These are phyloP conservation scores for Drosophila sechellia DNA, from an alignment of 1,140 invertebrate species.

Conservation along the genomic window DNA sequence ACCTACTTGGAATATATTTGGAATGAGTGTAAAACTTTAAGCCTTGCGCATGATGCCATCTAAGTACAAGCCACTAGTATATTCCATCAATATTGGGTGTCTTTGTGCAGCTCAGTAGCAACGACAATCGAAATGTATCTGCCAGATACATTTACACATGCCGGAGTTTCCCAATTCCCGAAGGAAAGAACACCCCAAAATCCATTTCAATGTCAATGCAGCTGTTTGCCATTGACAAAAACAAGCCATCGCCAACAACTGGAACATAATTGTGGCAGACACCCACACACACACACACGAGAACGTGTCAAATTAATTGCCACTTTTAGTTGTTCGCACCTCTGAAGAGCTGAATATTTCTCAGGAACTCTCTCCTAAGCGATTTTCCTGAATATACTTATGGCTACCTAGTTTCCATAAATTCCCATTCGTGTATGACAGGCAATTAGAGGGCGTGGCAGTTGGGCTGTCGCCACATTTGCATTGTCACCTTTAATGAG, in stretches of 20 bases:
- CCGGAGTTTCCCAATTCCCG: constrained; percentile 1
- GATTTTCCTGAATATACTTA: constrained; percentile 40
- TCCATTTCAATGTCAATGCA: constrained; percentile 77
- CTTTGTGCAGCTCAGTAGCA: constrained; percentile 1
- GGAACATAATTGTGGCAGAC: constrained; percentile 15
- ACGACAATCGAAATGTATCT: constrained; percentile 9
- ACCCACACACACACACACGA: constrained; percentile 1
- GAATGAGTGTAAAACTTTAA: background rate
- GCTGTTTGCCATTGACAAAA: constrained; percentile 65
- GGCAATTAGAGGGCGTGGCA: constrained; percentile 59
- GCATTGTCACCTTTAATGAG: constrained; percentile 81
- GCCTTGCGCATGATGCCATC: too few relatives aligned
- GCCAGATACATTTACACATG: constrained; percentile 32
- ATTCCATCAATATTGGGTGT: background rate
- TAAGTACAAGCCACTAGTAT: too few relatives aligned
- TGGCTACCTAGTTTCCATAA: background rate
- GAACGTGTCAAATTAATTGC: constrained; percentile 67
- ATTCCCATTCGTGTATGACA: constrained; percentile 64
- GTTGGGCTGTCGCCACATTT: constrained; percentile 44
- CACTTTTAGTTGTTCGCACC: constrained; percentile 66
- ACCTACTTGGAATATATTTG: background rate
- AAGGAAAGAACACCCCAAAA: background rate
- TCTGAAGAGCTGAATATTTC: constrained; percentile 12
- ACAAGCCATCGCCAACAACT: constrained; percentile 21
- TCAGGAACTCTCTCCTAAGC: constrained; percentile 9